Conservation (phyloP, 2,888 invertebrate genomes). For the Spilosoma lubricipeda region DNA sequence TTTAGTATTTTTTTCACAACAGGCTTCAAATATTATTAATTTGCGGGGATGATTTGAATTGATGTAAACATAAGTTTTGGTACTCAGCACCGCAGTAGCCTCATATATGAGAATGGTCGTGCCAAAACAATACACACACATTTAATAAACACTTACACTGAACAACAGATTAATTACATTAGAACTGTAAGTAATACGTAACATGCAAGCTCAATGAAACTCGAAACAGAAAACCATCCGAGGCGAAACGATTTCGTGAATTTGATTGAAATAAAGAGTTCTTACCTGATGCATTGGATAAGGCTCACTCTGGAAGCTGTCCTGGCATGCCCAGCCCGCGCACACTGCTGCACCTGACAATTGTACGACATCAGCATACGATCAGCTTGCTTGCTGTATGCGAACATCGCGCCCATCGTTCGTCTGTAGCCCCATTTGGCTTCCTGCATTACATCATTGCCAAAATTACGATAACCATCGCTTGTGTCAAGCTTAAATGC, state of each 20-base stretch:
- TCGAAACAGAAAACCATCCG: not conserved
- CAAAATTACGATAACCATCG: slow-evolving; percentile 64
- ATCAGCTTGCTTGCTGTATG: slow-evolving; percentile 84
- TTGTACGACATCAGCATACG: slow-evolving; percentile 86
- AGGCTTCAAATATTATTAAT: slow-evolving; percentile 12
- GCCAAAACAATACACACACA: slow-evolving; percentile 62
- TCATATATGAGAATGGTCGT: slow-evolving; percentile 53
- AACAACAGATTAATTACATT: slow-evolving; percentile 20
- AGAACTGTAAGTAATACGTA: slow-evolving; percentile 19
- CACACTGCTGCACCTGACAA: slow-evolving; percentile 84
- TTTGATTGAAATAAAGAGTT: not conserved
- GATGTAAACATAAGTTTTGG: slow-evolving; percentile 18
- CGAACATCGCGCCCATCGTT: slow-evolving; percentile 85
- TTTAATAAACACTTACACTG: slow-evolving; percentile 39
- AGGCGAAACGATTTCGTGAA: not conserved
- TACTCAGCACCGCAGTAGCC: slow-evolving; percentile 37
- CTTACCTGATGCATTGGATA: slow-evolving; percentile 92
- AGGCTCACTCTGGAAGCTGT: slow-evolving; percentile 88
- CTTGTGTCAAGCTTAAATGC: slow-evolving; percentile 61
- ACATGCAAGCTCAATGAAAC: not conserved
- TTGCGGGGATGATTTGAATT: slow-evolving; percentile 11
- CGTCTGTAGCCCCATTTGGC: slow-evolving; percentile 86
- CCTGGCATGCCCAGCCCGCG: slow-evolving; percentile 78
- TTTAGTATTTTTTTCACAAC: slow-evolving; percentile 20
- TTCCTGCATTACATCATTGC: slow-evolving; percentile 77